A percentile compares a stretch with the other conserved stretches of the same genome.
Evolutionary conservation across 2,797 vertebrate genomes (phyloP).

Genomic region (Melanotaenia parkinsoni): DNA sequence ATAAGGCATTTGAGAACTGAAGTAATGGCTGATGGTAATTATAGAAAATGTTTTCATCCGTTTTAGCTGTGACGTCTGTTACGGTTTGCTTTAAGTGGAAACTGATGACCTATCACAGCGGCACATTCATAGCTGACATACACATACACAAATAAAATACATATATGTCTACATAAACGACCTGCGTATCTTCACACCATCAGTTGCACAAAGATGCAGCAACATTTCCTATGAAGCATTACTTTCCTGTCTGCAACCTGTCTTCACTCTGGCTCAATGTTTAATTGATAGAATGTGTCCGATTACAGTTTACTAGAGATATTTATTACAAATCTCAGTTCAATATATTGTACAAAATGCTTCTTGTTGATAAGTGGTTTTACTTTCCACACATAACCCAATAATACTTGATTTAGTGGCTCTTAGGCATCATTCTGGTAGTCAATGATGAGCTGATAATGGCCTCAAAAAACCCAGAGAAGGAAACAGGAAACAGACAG

Average conservation of each 20-base stretch:
- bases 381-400: constrained; percentile 2
- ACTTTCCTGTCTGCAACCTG: not conserved
- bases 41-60: not conserved
- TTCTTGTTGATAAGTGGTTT: not conserved
- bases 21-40: not conserved
- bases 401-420: constrained; percentile 23
- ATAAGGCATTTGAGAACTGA: not conserved
- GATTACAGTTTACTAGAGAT: not conserved
- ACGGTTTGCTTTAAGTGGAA: not conserved
- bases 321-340: not conserved
- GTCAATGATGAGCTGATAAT: constrained; percentile 32
- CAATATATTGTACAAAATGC: not conserved
- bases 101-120: constrained; percentile 11
- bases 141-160: not conserved
- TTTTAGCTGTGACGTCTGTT: not conserved
- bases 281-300: not conserved
- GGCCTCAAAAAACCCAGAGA: constrained; percentile 11
- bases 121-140: constrained; percentile 11
- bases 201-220: constrained; percentile 7
- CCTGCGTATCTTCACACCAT: constrained; percentile 56
- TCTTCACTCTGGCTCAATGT: not conserved
- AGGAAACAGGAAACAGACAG: constrained; percentile 5
- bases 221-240: not conserved
- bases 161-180: not conserved
- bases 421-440: not conserved